Conservation (phyloP, 2,797 vertebrate genomes). For the Myioborus miniatus region DNA sequence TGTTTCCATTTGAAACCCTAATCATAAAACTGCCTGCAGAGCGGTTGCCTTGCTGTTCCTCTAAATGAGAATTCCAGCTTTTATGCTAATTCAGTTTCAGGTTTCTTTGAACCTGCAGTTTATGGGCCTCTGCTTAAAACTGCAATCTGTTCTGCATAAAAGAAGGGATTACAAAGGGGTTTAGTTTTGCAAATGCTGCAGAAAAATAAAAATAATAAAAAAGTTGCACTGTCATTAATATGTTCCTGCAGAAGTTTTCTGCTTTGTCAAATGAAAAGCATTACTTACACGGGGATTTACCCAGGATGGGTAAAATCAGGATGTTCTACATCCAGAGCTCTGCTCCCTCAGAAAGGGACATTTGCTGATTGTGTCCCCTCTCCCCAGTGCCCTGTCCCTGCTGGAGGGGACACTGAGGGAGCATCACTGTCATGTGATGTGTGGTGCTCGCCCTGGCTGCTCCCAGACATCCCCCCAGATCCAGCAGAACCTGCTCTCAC, state of each 20-base stretch:
- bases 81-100: slow-evolving; percentile 81
- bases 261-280: slow-evolving; percentile 50
- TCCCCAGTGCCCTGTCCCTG: neutral
- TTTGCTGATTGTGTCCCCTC: neutral
- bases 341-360: neutral
- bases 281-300: neutral
- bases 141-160: slow-evolving; percentile 82
- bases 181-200: slow-evolving; percentile 74
- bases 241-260: slow-evolving; percentile 51
- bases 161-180: slow-evolving; percentile 75
- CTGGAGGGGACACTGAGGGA: neutral
- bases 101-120: slow-evolving; percentile 81
- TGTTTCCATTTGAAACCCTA: slow-evolving; percentile 73
- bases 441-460: neutral
- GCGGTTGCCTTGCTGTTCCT: slow-evolving; percentile 72
- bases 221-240: slow-evolving; percentile 70
- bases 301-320: neutral
- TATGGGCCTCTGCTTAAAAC: slow-evolving; percentile 77
- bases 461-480: neutral
- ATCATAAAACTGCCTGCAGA: slow-evolving; percentile 75
- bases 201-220: slow-evolving; percentile 67
- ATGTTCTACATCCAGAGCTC: neutral
- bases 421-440: fast-evolving
- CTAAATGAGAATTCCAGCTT: slow-evolving; percentile 78
- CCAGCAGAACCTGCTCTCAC: neutral